Base-by-base conservation (phyloP, 1,140 invertebrate genomes). In the Whitmania pigra region DNA sequence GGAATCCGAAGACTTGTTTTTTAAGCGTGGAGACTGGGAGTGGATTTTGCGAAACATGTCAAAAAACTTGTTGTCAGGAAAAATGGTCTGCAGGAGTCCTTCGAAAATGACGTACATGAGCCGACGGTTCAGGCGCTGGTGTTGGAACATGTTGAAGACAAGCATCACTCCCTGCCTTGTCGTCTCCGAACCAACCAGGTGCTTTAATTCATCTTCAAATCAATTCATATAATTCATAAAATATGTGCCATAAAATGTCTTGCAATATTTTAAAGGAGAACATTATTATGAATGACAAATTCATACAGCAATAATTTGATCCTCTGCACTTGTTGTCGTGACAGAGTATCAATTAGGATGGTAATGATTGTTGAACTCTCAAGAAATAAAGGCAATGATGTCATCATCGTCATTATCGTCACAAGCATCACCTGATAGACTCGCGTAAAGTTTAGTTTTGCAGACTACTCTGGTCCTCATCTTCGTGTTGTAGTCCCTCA, bases 161-260 rank as follows among this genome's bases (percentile, higher is more conserved):
- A 88, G 88, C n/a, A 91, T 81, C 0, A 95, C 83, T n/a, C 93
- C 93, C 72, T 88, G 86, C 40, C 90, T 83, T 11, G 91, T 91
- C 9, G 92, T 93, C 77, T 94, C 91, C 74, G 88, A 90, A 0
- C 94, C 93, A 74, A 96, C 89, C 75, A 96, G 88, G 80, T 92
- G 90, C 78, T 91, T 89, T 69, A 97, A 82, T 81, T 97, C 92
- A 84, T 95, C 92, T 86, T 85, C 43, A 49, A 49, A 5, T 49
- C 9, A 49, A 49, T 49, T 49, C 31, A 6, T 6, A 43, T 43
- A 43, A 43, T 43, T 43, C 13, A 43, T 43, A 6, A 43, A n/a
- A n/a, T n/a, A n/a, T n/a, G n/a, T n/a, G n/a, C 13, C 43, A 49
- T 4, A 49, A 36, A 49, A 49, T 49, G 13, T 49, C 15, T 49